Conservation (phyloP, 1,140 invertebrate species). For the Microvelia longipes region DNA sequence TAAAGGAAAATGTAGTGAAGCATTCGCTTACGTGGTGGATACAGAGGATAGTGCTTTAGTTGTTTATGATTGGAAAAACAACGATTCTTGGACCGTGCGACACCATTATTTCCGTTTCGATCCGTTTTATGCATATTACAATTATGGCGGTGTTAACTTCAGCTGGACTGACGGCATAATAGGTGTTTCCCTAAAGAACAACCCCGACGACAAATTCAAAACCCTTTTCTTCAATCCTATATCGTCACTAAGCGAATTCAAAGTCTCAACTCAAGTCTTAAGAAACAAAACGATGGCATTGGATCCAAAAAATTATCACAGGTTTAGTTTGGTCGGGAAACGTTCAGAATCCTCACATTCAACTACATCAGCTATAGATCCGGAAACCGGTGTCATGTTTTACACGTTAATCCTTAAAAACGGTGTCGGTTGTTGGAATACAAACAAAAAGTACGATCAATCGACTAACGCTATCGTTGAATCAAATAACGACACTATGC, state of each 20-base stretch:
- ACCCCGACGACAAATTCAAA: conserved; percentile 42
- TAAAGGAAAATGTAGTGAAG: conserved; percentile 48
- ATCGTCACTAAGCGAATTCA: conserved; percentile 53
- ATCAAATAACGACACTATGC: conserved; percentile 50
- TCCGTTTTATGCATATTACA: conserved; percentile 49
- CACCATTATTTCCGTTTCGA: conserved; percentile 72
- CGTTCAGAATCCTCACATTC: conserved; percentile 55
- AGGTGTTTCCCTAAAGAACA: conserved; percentile 45
- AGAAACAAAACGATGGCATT: conserved; percentile 42
- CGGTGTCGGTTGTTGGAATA: conserved; percentile 60
- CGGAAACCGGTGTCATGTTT: conserved; percentile 51
- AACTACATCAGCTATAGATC: conserved; percentile 53
- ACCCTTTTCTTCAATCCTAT: conserved; percentile 62
- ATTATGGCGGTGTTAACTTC: conserved; percentile 51
- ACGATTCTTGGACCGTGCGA: conserved; percentile 55
- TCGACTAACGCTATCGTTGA: conserved; percentile 38
- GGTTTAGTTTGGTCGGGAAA: conserved; percentile 51
- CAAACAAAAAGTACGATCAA: conserved; percentile 24
- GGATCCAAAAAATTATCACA: conserved; percentile 39
- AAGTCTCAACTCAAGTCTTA: conserved; percentile 34
- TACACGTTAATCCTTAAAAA: conserved; percentile 59
- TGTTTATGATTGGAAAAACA: conserved; percentile 52
- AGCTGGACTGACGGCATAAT: conserved; percentile 61
- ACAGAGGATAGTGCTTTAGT: conserved; percentile 53
- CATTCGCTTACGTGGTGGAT: conserved; percentile 58